Evolutionary conservation across 2,888 invertebrate species (phyloP).

Genomic region (Xestia sexstrigata): DNA sequence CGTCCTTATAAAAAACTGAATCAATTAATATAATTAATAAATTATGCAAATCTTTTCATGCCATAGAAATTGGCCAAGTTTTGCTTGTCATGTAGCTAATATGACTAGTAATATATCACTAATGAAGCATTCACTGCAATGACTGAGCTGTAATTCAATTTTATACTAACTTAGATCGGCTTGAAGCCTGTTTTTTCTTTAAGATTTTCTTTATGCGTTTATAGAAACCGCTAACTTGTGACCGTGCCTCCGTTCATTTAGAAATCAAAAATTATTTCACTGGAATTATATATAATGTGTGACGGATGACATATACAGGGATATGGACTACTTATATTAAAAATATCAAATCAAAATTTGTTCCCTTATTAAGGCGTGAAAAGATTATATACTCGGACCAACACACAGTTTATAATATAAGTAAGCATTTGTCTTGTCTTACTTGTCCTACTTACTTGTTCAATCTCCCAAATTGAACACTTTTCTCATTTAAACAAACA

Average conservation of each 20-base stretch:
- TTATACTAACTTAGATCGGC: constrained; percentile 8
- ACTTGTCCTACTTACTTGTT: not conserved
- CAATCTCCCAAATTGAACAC: not conserved
- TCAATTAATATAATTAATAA: constrained; percentile 10
- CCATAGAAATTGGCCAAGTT: constrained; percentile 23
- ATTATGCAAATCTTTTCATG: constrained; percentile 24
- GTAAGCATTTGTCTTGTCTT: not conserved
- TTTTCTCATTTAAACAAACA: not conserved
- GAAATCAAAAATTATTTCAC: not conserved
- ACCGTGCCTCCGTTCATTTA: not conserved
- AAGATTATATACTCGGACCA: not conserved
- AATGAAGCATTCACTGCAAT: constrained; percentile 55
- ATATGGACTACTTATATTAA: not conserved
- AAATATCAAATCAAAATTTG: not conserved
- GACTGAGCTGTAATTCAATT: constrained; percentile 39
- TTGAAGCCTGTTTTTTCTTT: not conserved
- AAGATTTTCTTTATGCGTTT: not conserved
- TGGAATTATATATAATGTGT: not conserved
- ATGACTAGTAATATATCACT: constrained; percentile 28
- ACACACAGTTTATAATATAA: not conserved
- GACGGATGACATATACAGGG: not conserved
- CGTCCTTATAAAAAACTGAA: not conserved
- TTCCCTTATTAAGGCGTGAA: too few species aligned
- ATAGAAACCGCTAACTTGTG: not conserved
- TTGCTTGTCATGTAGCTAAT: constrained; percentile 39